Conservation (phyloP, 2,113 vertebrate species). For the Heliornis fulica region DNA sequence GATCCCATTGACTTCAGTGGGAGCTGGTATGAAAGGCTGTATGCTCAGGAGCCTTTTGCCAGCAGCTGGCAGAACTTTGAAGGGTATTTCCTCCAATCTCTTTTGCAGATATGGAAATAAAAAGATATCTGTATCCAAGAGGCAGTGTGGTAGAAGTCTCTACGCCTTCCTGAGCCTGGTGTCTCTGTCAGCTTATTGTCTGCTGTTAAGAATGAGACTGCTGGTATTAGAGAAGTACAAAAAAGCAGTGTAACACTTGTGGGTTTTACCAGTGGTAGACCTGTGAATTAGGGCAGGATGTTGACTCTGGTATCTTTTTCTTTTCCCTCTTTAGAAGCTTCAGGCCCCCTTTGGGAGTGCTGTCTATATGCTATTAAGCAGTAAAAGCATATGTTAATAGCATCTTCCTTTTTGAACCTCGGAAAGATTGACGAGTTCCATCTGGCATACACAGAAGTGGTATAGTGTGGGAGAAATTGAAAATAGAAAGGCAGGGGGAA, state of each 20-base stretch:
- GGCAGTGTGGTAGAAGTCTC: neutral
- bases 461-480: neutral
- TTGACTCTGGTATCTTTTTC: neutral
- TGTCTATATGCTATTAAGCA: neutral
- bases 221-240: neutral
- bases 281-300: slow-evolving; percentile 34
- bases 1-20: slow-evolving; percentile 15
- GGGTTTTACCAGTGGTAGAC: neutral
- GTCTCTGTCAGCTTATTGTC: neutral
- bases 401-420: neutral
- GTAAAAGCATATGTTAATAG: slow-evolving; percentile 1
- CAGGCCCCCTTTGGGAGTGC: neutral
- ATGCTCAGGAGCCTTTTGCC: neutral
- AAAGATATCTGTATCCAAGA: slow-evolving; percentile 18
- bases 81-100: neutral
- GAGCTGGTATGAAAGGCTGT: neutral
- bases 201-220: slow-evolving; percentile 13
- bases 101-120: neutral
- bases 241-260: neutral
- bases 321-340: neutral
- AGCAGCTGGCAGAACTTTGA: slow-evolving; percentile 27
- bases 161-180: neutral
- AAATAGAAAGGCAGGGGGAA: neutral
- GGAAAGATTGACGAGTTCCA: neutral
- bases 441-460: neutral